Conservation (phyloP, 2,113 vertebrate genomes). For the Monopterus albus region DNA sequence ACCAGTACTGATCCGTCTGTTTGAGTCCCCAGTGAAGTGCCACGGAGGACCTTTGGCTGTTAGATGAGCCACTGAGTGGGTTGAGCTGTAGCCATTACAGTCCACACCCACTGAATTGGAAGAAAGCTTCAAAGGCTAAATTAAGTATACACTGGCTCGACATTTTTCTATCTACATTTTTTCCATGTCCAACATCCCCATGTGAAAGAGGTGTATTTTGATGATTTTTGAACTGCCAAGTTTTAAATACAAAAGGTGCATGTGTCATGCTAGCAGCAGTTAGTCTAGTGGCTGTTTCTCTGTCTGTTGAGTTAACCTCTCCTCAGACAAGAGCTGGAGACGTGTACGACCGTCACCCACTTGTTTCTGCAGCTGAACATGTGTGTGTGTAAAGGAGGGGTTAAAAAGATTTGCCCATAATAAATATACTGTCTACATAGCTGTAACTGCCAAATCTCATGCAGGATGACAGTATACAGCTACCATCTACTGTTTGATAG, state of each 20-base stretch:
- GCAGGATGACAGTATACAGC: constrained; percentile 80
- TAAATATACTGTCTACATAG: constrained; percentile 83
- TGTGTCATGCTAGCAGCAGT: constrained; percentile 57
- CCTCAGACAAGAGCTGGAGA: constrained; percentile 73
- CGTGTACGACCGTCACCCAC: constrained; percentile 62
- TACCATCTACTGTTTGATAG: constrained; percentile 84
- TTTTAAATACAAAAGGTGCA: constrained; percentile 68
- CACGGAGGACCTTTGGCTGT: constrained; percentile 42
- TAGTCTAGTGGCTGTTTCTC: constrained; percentile 60
- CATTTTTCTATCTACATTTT: constrained; percentile 74
- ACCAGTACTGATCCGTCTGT: constrained; percentile 88
- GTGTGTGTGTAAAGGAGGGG: constrained; percentile 20
- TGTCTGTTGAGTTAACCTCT: constrained; percentile 57
- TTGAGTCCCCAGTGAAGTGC: constrained; percentile 28
- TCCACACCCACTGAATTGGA: constrained; percentile 62
- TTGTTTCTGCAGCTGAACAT: constrained; percentile 65
- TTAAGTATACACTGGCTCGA: constrained; percentile 68
- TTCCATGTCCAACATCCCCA: constrained; percentile 71
- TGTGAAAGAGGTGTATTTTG: constrained; percentile 63
- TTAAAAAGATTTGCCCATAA: constrained; percentile 55
- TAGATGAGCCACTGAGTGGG: constrained; percentile 46
- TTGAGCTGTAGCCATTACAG: constrained; percentile 37
- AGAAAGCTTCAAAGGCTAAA: constrained; percentile 52
- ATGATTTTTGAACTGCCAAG: constrained; percentile 73
- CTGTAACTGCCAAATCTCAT: constrained; percentile 86